Evolutionary conservation across 1,140 invertebrate genomes (phyloP), one percentile per base, ranked within the genome.

Genomic region (Leptoteleia sp.): DNA sequence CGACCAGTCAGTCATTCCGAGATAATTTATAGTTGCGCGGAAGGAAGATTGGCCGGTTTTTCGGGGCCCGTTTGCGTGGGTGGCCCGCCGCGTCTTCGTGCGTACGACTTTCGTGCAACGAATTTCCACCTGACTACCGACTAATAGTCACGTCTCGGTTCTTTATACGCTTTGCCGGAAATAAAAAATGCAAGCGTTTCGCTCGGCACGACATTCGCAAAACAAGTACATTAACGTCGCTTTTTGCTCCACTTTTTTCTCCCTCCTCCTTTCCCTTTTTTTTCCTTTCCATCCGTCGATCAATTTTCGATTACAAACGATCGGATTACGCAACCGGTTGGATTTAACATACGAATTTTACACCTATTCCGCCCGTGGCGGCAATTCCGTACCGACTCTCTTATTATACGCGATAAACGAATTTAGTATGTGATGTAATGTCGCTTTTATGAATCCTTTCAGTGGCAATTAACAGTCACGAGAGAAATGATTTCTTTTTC

Each of bases 11-110:
- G 82, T 84, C 83, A 84, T 83, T 85, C 68, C 77, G 40, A 75
- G 79, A 85, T 85, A 85, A 85, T 85, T 85, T 85, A 85, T 85
- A 85, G 84, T 76, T 80, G 82, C 78, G 79, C 80, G 80, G 84
- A 85, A 83, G 83, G 79, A 83, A 84, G 82, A 85, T 82, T 79
- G 81, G 83, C 81, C 81, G 79, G 81, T 82, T 83, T 85, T 84
- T 85, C 73, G 83, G 81, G 57, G 76, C 67, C 43, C 61, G 75
- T 33, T 80, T 77, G 80, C 81, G 84, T 83, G 83, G 84, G 84
- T 85, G 84, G 76, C 84, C 81, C 48, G 62, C 55, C 79, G 61
- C 55, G 71, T 85, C 82, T 84, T 75, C 73, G 35, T 80, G 54
- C 22, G 47, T 40, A 35, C 43, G 62, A 73, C 50, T 73, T 62